phyloP scores from a whole-genome alignment of 2,888 invertebrate species.

The Ophion costatus region DNA sequence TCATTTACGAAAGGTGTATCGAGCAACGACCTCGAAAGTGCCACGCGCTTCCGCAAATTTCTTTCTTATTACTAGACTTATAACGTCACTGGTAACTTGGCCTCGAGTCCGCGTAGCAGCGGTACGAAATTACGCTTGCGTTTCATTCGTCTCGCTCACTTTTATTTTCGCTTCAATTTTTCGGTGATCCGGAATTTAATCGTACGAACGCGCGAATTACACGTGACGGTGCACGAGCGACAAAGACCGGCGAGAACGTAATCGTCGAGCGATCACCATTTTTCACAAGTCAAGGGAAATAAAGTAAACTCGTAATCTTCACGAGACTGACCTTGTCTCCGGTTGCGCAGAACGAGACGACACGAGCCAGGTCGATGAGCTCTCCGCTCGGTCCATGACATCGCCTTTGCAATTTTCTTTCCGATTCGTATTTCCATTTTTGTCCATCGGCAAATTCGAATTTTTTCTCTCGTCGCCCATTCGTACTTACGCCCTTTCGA shows the following conservation, averaged over 20 bases:
- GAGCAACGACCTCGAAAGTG: conserved; percentile 70
- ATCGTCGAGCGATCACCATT: not conserved
- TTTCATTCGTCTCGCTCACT: conserved; percentile 20
- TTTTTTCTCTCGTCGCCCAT: conserved; percentile 42
- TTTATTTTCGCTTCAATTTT: conserved; percentile 27
- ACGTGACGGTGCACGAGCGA: conserved; percentile 19
- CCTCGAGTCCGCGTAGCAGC: conserved; percentile 79
- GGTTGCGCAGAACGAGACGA: conserved; percentile 73
- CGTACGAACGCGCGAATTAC: conserved; percentile 56
- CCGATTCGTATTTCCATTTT: conserved; percentile 12
- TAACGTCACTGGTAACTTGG: conserved; percentile 80
- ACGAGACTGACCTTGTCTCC: conserved; percentile 78
- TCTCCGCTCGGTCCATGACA: conserved; percentile 73
- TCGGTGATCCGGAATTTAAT: conserved; percentile 48
- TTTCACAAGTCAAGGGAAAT: not conserved
- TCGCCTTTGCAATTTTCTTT: conserved; percentile 55
- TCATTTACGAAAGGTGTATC: conserved; percentile 13
- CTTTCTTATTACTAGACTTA: conserved; percentile 74
- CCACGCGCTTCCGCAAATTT: conserved; percentile 73
- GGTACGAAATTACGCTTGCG: conserved; percentile 70
- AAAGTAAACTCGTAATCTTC: conserved; percentile 52
- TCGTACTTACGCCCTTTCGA: conserved; percentile 34
- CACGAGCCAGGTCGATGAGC: conserved; percentile 72
- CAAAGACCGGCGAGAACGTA: conserved; percentile 29
- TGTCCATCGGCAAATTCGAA: conserved; percentile 6